These are phyloP conservation scores for Arctia plantaginis DNA, from an alignment of 2,888 invertebrate species.

Conservation along the genomic window DNA sequence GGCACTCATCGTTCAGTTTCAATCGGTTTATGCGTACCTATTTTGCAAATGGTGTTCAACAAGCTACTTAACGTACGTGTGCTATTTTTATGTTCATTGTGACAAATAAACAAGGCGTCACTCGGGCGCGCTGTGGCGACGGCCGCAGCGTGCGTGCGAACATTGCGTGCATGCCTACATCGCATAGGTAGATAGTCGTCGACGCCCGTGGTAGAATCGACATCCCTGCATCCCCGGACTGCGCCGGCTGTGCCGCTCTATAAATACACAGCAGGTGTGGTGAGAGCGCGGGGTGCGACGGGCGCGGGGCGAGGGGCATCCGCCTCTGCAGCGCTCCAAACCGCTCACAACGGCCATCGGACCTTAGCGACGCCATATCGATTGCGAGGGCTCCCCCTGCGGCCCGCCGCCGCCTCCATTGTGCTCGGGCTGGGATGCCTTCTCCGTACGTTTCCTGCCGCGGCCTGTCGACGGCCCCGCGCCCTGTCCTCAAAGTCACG, in stretches of 20 bases:
- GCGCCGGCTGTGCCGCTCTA: conserved; percentile 79
- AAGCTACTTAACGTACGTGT: conserved; percentile 61
- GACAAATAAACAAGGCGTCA: conserved; percentile 76
- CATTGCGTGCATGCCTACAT: conserved; percentile 56
- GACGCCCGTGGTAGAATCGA: conserved; percentile 73
- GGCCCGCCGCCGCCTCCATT: conserved; percentile 83
- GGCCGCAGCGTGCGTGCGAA: conserved; percentile 59
- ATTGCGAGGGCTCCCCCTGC: conserved; percentile 87
- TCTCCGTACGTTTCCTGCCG: conserved; percentile 83
- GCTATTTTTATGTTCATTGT: conserved; percentile 79
- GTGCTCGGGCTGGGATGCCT: conserved; percentile 84
- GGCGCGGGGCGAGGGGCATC: conserved; percentile 78
- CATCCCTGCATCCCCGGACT: conserved; percentile 83
- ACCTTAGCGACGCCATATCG: conserved; percentile 87
- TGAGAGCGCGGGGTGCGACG: conserved; percentile 67
- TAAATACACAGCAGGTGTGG: conserved; percentile 86
- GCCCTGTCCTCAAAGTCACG: conserved; percentile 67
- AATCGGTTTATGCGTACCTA: conserved; percentile 36
- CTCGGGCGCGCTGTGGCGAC: conserved; percentile 60
- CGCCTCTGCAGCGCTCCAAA: conserved; percentile 84
- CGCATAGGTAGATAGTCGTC: conserved; percentile 66
- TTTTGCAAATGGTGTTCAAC: conserved; percentile 50
- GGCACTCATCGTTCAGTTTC: conserved; percentile 13
- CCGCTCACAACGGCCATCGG: conserved; percentile 85
- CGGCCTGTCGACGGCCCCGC: conserved; percentile 61